Base-by-base conservation (phyloP, 2,888 invertebrate genomes). In the Eristalinus aeneus region DNA sequence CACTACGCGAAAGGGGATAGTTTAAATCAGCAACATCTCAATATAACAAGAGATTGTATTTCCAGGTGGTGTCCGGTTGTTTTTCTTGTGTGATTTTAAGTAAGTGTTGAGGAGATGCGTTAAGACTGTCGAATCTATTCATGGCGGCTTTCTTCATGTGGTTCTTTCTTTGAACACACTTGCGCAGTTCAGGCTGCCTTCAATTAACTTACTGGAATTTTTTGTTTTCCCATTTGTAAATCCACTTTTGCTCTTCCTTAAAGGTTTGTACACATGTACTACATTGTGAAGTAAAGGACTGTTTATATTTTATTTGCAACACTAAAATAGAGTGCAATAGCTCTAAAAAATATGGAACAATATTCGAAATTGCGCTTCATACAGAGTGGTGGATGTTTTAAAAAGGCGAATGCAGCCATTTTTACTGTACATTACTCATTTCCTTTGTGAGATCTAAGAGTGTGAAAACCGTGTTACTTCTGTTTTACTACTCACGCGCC, bases 71-170 rank as follows among this genome's bases (percentile, higher is more conserved):
- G 39, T 16, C 31, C 27, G 36, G 60, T 31, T 8, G 12, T 46
- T 1, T 54, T 54, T 1, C 58, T 6, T 58, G 11, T 22, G 23
- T 22, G 9, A n/a, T 20, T 53, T 8, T 46, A 12, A 34, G 58
- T n/a, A n/a, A 39, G 10, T 10, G 32, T 10, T 3, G 46, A 46
- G 67, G 46, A 31, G 34, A 65, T 32, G 53, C 34, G 76, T 36
- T 61, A 22, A 22, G 54, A 65, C 20, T 56, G 39, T 23, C 23
- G 1, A 63, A 27, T 9, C 56, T 56, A 69, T 77, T 77, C 64
- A 56, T 71, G 71, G 77, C 77, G 74, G 65, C 65, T 71, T 32
- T 34, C 56, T 63, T 67, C 27, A 22, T 46, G 31, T 60, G 58
- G 27, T n/a, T 31, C 39, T 68, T 54, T 77, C 60, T n/a, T 20